Evolutionary conservation across 92 coral and sea anemone genomes (phyloP), one percentile per base, ranked within the genome.

Genomic region (Siderastrea siderea): DNA sequence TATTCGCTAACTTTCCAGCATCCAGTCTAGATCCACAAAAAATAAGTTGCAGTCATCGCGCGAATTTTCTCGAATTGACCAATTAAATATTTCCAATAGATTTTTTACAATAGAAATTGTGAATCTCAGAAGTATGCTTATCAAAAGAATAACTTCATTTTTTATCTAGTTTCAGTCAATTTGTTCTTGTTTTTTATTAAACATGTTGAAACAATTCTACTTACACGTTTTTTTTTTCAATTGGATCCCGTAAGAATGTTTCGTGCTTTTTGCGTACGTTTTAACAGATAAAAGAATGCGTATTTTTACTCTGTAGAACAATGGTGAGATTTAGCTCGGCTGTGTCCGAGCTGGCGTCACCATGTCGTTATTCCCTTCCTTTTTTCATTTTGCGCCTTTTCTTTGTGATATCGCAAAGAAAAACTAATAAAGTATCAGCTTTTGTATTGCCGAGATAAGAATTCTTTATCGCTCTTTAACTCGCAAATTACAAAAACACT

Each of bases 261-360:
- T 55, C 61, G 61, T 55, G 3, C 57, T 55, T 55, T 55, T 55
- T 55, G 61, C 61, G 61, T 55, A 55, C 12, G 10, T 55, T 55
- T 55, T 7, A 55, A 55, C 6, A 8, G 69, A 3, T 17, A 4
- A 45, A 81, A 68, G 17, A 68, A 69, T 15, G 57, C 5, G 19
- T 12, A 26, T 47, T 49, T 51, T n/a, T 73, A 3, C 11, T 3
- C 43, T 9, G 51, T 50, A 16, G 13, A 57, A 81, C 85, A 81
- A 55, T 70, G 69, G 57, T 82, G 86, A 82, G 86, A 82, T 46
- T 82, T 46, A 44, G 68, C n/a, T 69, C 69, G 64, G 68, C 86
- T 82, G 86, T 82, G 52, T 82, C 63, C 10, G 43, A 58, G 12
- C 3, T 57, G 86, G 86, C 86, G 86, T 71, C 78, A 62, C 7